Conservation (phyloP, 2,888 invertebrate species). For the Lithophane socia region DNA sequence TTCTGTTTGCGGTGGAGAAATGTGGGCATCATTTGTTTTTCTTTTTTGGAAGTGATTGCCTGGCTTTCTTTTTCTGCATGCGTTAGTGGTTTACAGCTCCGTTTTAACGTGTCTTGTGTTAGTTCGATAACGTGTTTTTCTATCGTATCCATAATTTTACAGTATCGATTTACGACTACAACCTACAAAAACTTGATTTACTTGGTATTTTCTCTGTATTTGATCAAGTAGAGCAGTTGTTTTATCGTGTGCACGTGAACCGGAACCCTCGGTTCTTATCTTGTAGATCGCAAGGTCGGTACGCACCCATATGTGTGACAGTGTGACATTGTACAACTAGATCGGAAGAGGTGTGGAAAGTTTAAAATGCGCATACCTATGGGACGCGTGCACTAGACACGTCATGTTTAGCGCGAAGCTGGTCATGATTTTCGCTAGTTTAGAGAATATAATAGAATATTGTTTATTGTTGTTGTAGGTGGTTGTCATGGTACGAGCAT, state of each 20-base stretch:
- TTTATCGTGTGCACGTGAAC: conserved; percentile 16
- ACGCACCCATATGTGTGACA: conserved; percentile 50
- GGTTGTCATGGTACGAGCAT: too few species aligned
- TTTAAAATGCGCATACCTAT: conserved; percentile 45
- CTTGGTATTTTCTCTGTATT: conserved; percentile 24
- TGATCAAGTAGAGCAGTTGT: conserved; percentile 40
- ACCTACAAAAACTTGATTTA: background rate
- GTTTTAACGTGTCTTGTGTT: background rate
- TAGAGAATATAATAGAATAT: background rate
- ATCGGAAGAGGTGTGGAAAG: conserved; percentile 65
- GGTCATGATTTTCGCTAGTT: background rate
- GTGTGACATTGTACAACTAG: conserved; percentile 57
- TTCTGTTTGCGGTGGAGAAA: conserved; percentile 42
- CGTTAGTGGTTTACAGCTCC: conserved; percentile 3
- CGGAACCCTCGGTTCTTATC: conserved; percentile 41
- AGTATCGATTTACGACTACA: conserved; percentile 7
- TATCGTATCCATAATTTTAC: background rate
- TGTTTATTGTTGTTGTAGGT: background rate
- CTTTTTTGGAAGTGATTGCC: conserved; percentile 9
- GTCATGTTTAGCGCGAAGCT: background rate
- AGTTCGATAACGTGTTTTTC: conserved; percentile 6
- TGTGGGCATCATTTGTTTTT: conserved; percentile 27
- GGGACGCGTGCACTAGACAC: conserved; percentile 21
- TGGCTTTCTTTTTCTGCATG: conserved; percentile 23
- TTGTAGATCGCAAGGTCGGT: conserved; percentile 57